Base-by-base conservation (phyloP, 2,797 vertebrate species). In the Myotis findleyi region DNA sequence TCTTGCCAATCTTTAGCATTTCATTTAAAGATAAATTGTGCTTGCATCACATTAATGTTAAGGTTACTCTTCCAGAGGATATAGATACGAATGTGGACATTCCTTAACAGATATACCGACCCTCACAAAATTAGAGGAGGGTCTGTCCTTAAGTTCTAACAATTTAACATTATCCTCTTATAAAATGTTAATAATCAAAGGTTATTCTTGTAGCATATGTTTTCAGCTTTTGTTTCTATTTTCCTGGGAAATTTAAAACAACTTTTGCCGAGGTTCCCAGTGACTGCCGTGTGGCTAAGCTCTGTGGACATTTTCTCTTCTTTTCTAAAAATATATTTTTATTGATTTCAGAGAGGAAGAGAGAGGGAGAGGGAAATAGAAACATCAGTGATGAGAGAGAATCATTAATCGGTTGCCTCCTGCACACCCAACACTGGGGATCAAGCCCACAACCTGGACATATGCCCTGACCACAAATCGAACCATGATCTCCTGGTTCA, bases 1-100 rank as follows among this genome's bases (percentile, higher is more conserved):
- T 44, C 73, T 77, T 92, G 73, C 38, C 71, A 71, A 91, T 79
- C 87, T 93, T 87, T 47, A 73, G 23, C 1, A 75, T 76, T 92
- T 95, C 72, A 87, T 94, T 93, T 87, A 76, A 62, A 97, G 91
- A 51, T 66, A 93, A 92, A 82, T n/a, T 33, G 76, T 33, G 73
- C 86, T 51, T 66, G 38, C 5, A 64, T 93, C n/a, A 11, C 33
- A 27, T 49, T 94, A 38, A 83, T 27, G 49, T 20, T 51, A 44
- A 77, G 33, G 30, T 76, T 94, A 66, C 93, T 93, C 33, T 96
- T 62, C 21, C 47, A 88, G 38, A 57, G 47, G 73, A n/a, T 59
- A 81, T 9, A n/a, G 59, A 0, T 81, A n/a, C 84, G 44, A 76
- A 21, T 62, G 49, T 95, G 92, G 75, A 92, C 69, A 9, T 68